A percentile compares a stretch with the other conserved stretches of the same genome.
phyloP scores from a whole-genome alignment of 2,888 invertebrate genomes.

The Heliconius ethilla region DNA sequence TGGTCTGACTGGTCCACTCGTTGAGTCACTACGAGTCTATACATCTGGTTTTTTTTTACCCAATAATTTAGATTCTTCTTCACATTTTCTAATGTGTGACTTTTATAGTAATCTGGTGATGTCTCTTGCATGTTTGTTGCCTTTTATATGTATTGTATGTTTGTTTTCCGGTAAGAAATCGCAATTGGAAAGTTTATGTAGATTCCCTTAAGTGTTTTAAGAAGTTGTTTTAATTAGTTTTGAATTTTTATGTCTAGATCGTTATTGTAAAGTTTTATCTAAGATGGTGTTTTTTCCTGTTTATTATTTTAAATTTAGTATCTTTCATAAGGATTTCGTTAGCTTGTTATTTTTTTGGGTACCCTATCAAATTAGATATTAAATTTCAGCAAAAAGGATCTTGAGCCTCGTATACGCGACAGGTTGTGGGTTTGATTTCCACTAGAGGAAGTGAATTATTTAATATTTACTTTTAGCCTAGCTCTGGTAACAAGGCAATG shows the following conservation, averaged over 20 bases:
- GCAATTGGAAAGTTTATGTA: not conserved
- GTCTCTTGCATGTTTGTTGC: conserved; percentile 39
- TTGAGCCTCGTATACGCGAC: too few species aligned
- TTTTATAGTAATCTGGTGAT: conserved; percentile 34
- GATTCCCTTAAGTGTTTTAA: not conserved
- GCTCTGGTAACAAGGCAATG: too few species aligned
- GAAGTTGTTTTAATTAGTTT: not conserved
- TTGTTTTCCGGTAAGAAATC: conserved; percentile 4
- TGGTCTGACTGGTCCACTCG: conserved; percentile 41
- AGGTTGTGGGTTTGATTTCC: too few species aligned
- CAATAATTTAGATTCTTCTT: conserved; percentile 28
- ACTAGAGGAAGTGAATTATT: too few species aligned
- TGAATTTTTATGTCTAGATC: not conserved
- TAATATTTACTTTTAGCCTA: too few species aligned
- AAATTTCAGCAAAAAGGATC: too few species aligned
- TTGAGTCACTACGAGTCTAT: conserved; percentile 42
- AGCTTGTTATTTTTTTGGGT: not conserved
- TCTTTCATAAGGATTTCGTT: not conserved
- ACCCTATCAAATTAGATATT: too few species aligned
- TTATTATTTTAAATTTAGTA: not conserved
- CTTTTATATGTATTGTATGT: conserved; percentile 30
- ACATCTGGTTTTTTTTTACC: conserved; percentile 27
- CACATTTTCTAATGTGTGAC: not conserved
- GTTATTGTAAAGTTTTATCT: too few species aligned
- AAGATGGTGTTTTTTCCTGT: not conserved